Conservation (phyloP, 1,140 invertebrate genomes). For the Kradibia gibbosae region DNA sequence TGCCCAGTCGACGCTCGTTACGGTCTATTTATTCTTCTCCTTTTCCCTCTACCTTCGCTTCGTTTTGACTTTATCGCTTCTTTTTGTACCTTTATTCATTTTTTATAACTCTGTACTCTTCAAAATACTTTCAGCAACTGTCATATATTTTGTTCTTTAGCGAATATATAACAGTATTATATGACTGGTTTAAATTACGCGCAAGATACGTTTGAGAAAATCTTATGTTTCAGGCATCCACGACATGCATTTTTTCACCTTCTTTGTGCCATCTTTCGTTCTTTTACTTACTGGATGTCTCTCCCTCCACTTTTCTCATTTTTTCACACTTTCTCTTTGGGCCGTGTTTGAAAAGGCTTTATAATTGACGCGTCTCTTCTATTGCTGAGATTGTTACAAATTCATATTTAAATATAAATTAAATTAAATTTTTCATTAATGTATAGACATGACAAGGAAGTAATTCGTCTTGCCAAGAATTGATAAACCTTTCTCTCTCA, state of each 20-base stretch:
- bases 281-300: too few relatives aligned
- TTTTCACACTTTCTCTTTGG: neutral
- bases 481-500: too few relatives aligned
- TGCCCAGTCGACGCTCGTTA: conserved; percentile 62
- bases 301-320: neutral
- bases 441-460: too few relatives aligned
- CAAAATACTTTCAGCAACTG: conserved; percentile 24
- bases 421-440: too few relatives aligned
- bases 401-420: neutral
- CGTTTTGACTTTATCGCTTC: conserved; percentile 44
- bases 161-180: neutral
- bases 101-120: neutral
- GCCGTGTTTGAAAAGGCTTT: too few relatives aligned
- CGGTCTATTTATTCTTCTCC: conserved; percentile 58
- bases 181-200: neutral
- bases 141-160: conserved; percentile 7
- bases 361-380: neutral
- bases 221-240: too few relatives aligned
- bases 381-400: neutral
- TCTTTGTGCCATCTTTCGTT: too few relatives aligned
- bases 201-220: neutral
- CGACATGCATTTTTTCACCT: neutral
- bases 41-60: conserved; percentile 46
- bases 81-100: conserved; percentile 5
- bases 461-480: too few relatives aligned